Evolutionary conservation across 1,140 invertebrate genomes (phyloP), one percentile per base, ranked within the genome.

Genomic region (Dendroctonus ponderosae): DNA sequence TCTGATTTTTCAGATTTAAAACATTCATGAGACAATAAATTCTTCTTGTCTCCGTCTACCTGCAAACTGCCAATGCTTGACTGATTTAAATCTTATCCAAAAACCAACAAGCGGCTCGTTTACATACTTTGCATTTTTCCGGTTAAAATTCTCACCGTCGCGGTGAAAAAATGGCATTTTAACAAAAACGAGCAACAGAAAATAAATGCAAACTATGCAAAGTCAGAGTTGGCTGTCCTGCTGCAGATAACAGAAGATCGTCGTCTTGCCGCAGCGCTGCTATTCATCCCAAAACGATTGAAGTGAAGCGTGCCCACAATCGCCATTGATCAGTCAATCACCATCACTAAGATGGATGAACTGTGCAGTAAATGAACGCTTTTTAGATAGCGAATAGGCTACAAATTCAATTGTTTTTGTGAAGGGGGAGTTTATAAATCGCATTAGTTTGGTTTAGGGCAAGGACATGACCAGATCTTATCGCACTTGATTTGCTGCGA

Each of bases 281-380:
- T 12, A 52, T 9, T 12, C 48, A 26, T 46, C 41, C 38, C 9
- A 49, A 57, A 65, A 65, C 43, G 11, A 53, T 57, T 66, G 52
- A 63, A 63, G 60, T 56, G 67, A 68, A 68, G 67, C 67, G 67
- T 68, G 67, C 61, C 50, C 46, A 62, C 44, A 39, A 46, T 26
- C 48, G 9, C 67, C 67, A 68, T 68, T 68, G 67, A 68, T 64
- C 67, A 68, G 67, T 68, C 67, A 68, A 63, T 68, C 67, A 68
- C 44, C 61, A 60, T 68, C 61, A 63, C 54, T 26, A 51, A 52
- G 67, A 63, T 68, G 61, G 61, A 68, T 68, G 60, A 41, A 46
- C 46, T 60, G 11, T 9, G n/a, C 12, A 44, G 64, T 53, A 51
- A 66, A 66, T 60, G 64, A 60, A 66, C 43, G 48, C 56, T 59